Base-by-base conservation (phyloP, 2,797 vertebrate genomes). In the Chanos chanos region DNA sequence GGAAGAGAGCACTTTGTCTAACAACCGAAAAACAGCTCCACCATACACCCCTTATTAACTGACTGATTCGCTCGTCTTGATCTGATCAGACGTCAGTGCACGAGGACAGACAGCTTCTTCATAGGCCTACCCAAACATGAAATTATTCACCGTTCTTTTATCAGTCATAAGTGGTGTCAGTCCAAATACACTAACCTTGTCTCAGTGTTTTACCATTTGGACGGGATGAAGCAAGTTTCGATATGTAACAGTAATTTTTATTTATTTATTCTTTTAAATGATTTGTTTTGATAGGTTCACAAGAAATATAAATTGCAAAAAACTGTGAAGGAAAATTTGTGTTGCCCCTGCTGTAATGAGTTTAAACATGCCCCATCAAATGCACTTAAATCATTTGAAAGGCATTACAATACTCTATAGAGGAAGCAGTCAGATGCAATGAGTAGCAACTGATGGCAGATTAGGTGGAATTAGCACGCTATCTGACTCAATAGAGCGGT, bases 391-490 rank as follows among this genome's bases (percentile, higher is more conserved):
- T 81, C 81, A 80, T 83, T 83, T 84, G 79, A 82, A 74, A 73
- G 66, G 74, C 81, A 86, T 84, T 80, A 79, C 74, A 76, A 72
- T 77, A 67, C 76, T 81, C 85, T 77, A 75, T 12, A 45, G 83
- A 83, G 86, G n/a, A 76, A 64, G 44, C 78, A 85, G 84, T 86
- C 86, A 83, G 73, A 82, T 78, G 73, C 84, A 83, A 88, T 89
- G 85, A 89, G n/a, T 82, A 57, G 68, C 63, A 69, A 83, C 78
- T 80, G 86, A 88, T 83, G 80, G 82, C 77, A 83, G 88, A 88
- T 89, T 84, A 87, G 77, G 79, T 66, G 64, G 82, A 83, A 85
- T 83, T 74, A 85, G 83, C 82, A 76, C 52, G 72, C 78, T 76
- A 83, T 85, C 80, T 84, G 83, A 83, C 84, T 81, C 81, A 84